phyloP scores from a whole-genome alignment of 2,888 invertebrate genomes.

The Bombylius discolor region DNA sequence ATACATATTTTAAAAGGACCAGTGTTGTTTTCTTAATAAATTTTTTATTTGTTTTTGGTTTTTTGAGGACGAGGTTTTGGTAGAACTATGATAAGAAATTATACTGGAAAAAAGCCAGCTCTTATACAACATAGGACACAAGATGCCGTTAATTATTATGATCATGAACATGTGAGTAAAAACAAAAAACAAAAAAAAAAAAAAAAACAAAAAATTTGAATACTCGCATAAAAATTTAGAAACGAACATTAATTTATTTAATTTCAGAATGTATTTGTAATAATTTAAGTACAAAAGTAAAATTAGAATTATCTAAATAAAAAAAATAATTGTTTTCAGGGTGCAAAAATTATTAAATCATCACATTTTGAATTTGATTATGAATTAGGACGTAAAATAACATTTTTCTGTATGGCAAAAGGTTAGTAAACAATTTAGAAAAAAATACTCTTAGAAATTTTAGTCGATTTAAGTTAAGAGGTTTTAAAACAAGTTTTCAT shows the following conservation, averaged over 20 bases:
- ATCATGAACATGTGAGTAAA: conserved; percentile 66
- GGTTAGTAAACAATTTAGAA: conserved; percentile 38
- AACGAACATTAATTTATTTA: no score
- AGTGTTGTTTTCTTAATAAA: not conserved
- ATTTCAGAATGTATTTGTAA: no score
- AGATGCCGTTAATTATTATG: conserved; percentile 81
- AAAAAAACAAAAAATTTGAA: not conserved
- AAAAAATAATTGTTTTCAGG: conserved; percentile 41
- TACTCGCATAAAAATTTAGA: not conserved
- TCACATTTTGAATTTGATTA: conserved; percentile 90
- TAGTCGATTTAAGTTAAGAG: no score
- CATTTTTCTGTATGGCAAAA: conserved; percentile 80
- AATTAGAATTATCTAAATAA: no score
- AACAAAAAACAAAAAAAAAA: not conserved
- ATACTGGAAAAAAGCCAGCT: conserved; percentile 34
- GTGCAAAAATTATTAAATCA: conserved; percentile 75
- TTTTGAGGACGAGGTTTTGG: conserved; percentile 30
- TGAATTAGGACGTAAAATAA: conserved; percentile 84
- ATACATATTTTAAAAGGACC: not conserved
- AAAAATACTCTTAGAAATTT: no score
- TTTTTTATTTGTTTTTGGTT: conserved; percentile 5
- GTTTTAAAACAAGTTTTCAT: no score
- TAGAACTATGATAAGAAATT: conserved; percentile 31
- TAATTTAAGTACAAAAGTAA: no score
- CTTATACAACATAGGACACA: conserved; percentile 62